A percentile compares a stretch with the other conserved stretches of the same genome.
These are phyloP conservation scores for Proteles cristata DNA, from an alignment of 2,113 vertebrate species.

Conservation along the genomic window DNA sequence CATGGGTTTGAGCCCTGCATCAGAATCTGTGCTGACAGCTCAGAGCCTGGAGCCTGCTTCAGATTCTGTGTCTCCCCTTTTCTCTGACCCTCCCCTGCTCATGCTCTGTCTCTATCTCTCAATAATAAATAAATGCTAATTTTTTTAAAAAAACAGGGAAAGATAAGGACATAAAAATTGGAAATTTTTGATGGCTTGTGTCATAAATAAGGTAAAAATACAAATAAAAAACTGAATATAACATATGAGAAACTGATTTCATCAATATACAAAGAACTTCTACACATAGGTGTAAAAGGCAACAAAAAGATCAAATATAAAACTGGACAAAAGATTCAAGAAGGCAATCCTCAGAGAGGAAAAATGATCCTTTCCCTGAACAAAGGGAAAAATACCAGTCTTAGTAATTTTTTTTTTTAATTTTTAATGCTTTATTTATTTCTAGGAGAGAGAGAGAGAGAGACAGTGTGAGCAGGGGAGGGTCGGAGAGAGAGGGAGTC, in stretches of 20 bases:
- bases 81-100: too few relatives aligned
- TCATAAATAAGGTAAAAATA: conserved; percentile 57
- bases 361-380: background rate
- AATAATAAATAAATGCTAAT: too few relatives aligned
- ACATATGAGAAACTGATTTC: conserved; percentile 64
- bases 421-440: too few relatives aligned
- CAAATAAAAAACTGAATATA: conserved; percentile 41
- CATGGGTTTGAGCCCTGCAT: too few relatives aligned
- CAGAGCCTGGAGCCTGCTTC: too few relatives aligned
- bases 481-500: too few relatives aligned
- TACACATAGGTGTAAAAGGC: background rate
- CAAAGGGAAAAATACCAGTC: background rate
- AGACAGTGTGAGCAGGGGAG: too few relatives aligned
- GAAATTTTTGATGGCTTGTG: conserved; percentile 58
- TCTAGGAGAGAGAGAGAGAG: too few relatives aligned
- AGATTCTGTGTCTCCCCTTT: too few relatives aligned
- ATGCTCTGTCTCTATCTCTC: too few relatives aligned
- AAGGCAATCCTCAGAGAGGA: background rate
- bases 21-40: too few relatives aligned
- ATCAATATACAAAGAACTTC: conserved; percentile 44
- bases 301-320: conserved; percentile 24
- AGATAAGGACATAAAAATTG: conserved; percentile 59
- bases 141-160: background rate
- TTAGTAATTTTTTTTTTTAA: background rate
- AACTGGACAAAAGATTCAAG: conserved; percentile 24